These are phyloP conservation scores for Bucorvus abyssinicus DNA, from an alignment of 2,797 vertebrate genomes.

Conservation along the genomic window DNA sequence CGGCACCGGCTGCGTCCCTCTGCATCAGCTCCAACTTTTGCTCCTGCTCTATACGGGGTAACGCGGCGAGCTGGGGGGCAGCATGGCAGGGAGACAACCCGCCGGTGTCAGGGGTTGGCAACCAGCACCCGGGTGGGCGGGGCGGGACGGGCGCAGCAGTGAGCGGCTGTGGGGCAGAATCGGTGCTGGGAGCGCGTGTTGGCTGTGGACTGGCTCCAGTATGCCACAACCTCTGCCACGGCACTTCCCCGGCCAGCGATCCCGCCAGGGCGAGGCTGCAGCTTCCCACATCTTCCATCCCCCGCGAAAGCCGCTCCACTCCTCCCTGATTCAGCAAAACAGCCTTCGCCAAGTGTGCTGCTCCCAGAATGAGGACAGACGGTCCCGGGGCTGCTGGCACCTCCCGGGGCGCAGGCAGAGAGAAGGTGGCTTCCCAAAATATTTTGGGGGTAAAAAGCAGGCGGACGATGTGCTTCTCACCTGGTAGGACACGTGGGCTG, in stretches of 20 bases:
- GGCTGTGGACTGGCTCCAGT: background rate
- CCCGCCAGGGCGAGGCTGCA: background rate
- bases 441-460: background rate
- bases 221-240: background rate
- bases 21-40: background rate
- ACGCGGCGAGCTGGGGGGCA: fast-evolving
- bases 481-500: background rate
- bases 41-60: fast-evolving
- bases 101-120: background rate
- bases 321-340: background rate
- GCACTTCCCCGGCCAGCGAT: background rate
- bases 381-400: fast-evolving
- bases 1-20: background rate
- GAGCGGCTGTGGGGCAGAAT: background rate
- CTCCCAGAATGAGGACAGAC: background rate
- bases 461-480: background rate
- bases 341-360: background rate
- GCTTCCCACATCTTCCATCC: background rate
- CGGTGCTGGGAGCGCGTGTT: background rate
- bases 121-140: too few species aligned
- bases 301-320: background rate
- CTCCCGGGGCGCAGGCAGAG: fast-evolving
- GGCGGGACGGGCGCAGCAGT: fast-evolving
- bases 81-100: background rate
- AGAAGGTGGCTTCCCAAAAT: background rate